phyloP scores from a whole-genome alignment of 2,888 invertebrate species.

The Willowsia nigromaculata region DNA sequence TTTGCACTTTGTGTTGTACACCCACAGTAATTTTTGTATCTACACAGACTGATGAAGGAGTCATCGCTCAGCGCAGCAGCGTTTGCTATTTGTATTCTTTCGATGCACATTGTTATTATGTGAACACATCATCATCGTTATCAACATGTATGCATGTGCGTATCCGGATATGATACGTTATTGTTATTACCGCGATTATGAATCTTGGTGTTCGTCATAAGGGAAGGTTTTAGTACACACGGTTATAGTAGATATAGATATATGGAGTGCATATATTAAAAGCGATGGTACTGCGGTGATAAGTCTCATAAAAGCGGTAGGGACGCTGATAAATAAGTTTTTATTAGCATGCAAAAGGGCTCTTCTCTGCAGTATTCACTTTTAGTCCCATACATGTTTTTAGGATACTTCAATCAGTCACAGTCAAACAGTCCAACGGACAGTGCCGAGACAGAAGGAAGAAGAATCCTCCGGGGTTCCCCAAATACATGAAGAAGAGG shows the following conservation, averaged over 20 bases:
- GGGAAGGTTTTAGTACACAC: background rate
- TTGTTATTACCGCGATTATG: conserved; percentile 46
- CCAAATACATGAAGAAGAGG: conserved; percentile 52
- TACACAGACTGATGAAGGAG: background rate
- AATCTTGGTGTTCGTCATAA: conserved; percentile 10
- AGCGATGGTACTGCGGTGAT: conserved; percentile 9
- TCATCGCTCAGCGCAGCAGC: background rate
- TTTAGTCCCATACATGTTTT: background rate
- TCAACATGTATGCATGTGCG: conserved; percentile 31
- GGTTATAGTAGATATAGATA: background rate
- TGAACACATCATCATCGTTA: conserved; percentile 53
- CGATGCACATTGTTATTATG: conserved; percentile 59
- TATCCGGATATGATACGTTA: conserved; percentile 68
- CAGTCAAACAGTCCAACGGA: conserved; percentile 56
- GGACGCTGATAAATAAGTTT: conserved; percentile 16
- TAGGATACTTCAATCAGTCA: conserved; percentile 45
- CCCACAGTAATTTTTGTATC: background rate
- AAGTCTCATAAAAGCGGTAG: background rate
- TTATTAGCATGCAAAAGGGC: background rate
- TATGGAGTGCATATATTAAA: no score
- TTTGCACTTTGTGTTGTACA: background rate
- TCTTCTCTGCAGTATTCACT: background rate
- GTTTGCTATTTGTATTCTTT: conserved; percentile 21
- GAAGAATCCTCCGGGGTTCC: conserved; percentile 57
- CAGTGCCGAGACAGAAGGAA: conserved; percentile 56